Evolutionary conservation across 2,888 invertebrate genomes (phyloP), one percentile per base, ranked within the genome.

Genomic region (Julus scanicus): DNA sequence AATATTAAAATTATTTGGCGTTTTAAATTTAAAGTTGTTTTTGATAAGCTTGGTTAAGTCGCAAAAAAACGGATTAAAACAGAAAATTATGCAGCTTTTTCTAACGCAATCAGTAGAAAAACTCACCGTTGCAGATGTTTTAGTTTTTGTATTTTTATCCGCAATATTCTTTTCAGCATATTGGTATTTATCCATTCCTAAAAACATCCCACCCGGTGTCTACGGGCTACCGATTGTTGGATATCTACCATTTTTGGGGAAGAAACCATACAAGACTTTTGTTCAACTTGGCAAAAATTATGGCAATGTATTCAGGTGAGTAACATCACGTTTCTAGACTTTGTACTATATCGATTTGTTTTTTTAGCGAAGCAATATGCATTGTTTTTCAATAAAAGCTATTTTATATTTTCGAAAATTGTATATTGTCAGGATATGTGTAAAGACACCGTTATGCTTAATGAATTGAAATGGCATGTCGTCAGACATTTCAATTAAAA

Each of bases 241-340:
- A 49, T 53, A 86, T 20, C 20, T 57, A 11, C 86, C 86, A 53
- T 86, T 53, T 53, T 11, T 86, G 5, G 80, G 17, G 2, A 71
- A 63, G 37, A 17, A 13, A 6, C 37, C 20, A 8, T 63, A 40
- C n/a, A 17, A 20, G 11, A 87, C 63, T n/a, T 80, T 71, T 13
- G 29, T n/a, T 39, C 49, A 86, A 53, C 29, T 86, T 1, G 2
- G 20, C 37, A 37, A 53, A 53, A 86, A 86, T 49, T 86, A 13
- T 86, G 86, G 86, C n/a, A 49, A 44, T 17, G 86, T 86, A 9
- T 84, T 53, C 15, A n/a, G 29, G 57, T 84, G 20, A 84, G 71
- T 71, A 71, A n/a, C n/a, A n/a, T n/a, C n/a, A n/a, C n/a, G n/a
- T n/a, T n/a, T n/a, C n/a, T n/a, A n/a, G n/a, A n/a, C n/a, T n/a